These are phyloP conservation scores for Orthonychiurus folsomi DNA, from an alignment of 2,888 invertebrate species.

Conservation along the genomic window DNA sequence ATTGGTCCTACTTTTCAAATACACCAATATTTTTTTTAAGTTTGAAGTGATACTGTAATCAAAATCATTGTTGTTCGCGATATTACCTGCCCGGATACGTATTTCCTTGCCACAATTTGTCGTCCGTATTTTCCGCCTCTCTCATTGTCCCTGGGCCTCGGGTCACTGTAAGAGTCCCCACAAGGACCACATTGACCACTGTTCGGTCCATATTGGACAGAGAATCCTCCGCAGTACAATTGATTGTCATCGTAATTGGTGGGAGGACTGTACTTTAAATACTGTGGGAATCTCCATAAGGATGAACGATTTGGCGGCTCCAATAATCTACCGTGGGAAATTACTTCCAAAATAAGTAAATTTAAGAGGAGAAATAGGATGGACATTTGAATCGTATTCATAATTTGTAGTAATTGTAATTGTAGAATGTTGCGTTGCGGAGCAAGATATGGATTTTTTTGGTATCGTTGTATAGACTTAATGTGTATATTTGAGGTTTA, in stretches of 20 bases:
- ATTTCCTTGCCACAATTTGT: constrained; percentile 25
- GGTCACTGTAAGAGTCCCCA: constrained; percentile 28
- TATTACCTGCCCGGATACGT: constrained; percentile 20
- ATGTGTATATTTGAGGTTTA: no score
- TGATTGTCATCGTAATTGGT: constrained; percentile 18
- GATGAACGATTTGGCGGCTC: constrained; percentile 16
- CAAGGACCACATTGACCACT: constrained; percentile 24
- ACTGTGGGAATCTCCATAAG: constrained; percentile 15
- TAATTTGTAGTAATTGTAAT: no score
- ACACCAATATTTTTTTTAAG: no score
- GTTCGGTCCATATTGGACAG: background rate
- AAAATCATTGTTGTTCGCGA: no score
- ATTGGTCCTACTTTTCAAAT: no score
- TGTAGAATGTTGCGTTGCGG: no score
- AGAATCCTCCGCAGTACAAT: constrained; percentile 16
- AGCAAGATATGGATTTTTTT: background rate
- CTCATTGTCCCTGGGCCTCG: constrained; percentile 26
- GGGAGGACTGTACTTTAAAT: constrained; percentile 13
- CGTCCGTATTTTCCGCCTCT: constrained; percentile 27
- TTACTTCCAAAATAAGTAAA: background rate
- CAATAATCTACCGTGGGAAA: constrained; percentile 14
- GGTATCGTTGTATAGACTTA: background rate
- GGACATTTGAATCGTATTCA: no score
- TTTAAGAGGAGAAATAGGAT: background rate
- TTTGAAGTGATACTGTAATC: no score